Evolutionary conservation across 2,113 vertebrate genomes (phyloP).

Genomic region (Ploceus nigricollis): DNA sequence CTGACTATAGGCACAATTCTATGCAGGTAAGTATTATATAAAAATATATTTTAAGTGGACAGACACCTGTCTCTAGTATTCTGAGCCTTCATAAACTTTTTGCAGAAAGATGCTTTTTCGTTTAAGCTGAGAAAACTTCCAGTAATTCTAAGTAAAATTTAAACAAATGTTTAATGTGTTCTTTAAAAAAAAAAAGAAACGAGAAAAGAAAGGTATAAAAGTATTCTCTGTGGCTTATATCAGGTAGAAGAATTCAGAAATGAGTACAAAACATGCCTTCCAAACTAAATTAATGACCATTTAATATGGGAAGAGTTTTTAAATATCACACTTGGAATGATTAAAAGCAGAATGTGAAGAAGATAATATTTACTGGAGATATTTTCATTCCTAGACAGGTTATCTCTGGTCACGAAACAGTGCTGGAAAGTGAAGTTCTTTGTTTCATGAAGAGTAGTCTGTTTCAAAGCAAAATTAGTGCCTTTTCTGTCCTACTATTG

Average conservation of each 20-base stretch:
- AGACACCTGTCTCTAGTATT: neutral
- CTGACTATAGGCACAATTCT: neutral
- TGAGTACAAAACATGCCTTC: neutral
- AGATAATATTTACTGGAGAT: neutral
- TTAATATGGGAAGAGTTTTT: fast-evolving
- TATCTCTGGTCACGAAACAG: slow-evolving; percentile 7
- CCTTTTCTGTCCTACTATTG: slow-evolving; percentile 73
- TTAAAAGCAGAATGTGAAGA: neutral
- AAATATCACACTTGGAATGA: neutral
- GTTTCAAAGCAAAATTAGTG: slow-evolving; percentile 66
- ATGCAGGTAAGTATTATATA: neutral
- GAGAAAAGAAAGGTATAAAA: neutral
- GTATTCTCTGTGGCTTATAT: neutral
- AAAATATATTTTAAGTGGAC: neutral
- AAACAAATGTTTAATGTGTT: neutral
- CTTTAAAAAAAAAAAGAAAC: fast-evolving
- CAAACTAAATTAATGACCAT: neutral
- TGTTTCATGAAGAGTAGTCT: slow-evolving; percentile 55
- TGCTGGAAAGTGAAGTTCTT: slow-evolving; percentile 55
- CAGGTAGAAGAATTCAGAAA: neutral
- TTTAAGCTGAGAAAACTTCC: neutral
- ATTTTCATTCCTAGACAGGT: neutral
- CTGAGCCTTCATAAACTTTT: neutral
- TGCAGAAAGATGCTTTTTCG: neutral
- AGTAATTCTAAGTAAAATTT: neutral